phyloP scores from a whole-genome alignment of 2,797 vertebrate genomes.

The Parauchenoglanis ngamensis region DNA sequence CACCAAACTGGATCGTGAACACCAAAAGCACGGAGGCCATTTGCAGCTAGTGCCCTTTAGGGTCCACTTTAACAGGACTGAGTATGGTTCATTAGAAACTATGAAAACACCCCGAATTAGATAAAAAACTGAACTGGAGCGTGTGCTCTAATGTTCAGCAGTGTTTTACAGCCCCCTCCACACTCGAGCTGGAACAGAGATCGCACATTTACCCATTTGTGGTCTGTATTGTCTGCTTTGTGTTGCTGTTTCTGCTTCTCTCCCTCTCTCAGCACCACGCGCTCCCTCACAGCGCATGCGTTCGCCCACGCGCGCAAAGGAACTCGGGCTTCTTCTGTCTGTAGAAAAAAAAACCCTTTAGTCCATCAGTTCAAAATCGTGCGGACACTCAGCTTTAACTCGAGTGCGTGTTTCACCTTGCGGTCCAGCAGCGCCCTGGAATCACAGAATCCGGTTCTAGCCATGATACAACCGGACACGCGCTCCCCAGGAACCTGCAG shows the following conservation, averaged over 20 bases:
- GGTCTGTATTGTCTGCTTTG: conserved; percentile 62
- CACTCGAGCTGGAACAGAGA: not conserved
- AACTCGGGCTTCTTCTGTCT: conserved; percentile 74
- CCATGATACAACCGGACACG: conserved; percentile 67
- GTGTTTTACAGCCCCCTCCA: not conserved
- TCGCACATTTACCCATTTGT: conserved; percentile 65
- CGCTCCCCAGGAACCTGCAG: conserved; percentile 67
- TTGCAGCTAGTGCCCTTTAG: not conserved
- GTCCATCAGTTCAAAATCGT: not conserved
- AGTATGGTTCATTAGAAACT: not conserved
- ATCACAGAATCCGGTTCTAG: conserved; percentile 76
- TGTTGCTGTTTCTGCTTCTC: conserved; percentile 62
- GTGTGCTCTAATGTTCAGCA: not conserved
- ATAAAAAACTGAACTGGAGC: not conserved
- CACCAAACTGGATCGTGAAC: too few relatives aligned
- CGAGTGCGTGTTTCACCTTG: conserved; percentile 28
- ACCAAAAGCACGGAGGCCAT: not conserved
- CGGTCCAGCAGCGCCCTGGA: conserved; percentile 78
- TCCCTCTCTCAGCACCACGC: conserved; percentile 56
- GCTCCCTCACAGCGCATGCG: conserved; percentile 62
- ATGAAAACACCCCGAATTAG: not conserved
- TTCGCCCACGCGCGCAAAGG: conserved; percentile 74
- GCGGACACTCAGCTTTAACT: not conserved
- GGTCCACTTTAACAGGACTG: not conserved
- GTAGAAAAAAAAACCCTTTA: not conserved